Evolutionary conservation across 2,888 invertebrate genomes (phyloP).

Genomic region (Leptinotarsa peninsularis): DNA sequence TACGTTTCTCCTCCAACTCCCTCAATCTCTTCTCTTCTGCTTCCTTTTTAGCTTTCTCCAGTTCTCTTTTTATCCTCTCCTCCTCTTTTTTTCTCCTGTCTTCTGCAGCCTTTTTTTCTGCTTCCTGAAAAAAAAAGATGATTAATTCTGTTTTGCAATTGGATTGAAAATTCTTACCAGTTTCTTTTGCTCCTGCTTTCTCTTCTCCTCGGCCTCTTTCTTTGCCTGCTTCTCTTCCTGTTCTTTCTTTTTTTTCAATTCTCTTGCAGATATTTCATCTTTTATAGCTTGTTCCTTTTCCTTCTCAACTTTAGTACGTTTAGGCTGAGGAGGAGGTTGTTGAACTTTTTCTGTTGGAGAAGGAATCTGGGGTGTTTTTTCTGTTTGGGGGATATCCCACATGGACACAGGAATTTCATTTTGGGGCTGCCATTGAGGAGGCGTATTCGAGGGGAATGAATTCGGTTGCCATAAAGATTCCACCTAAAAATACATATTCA

Average conservation of each 20-base stretch:
- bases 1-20: conserved; percentile 69
- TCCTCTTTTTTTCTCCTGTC: conserved; percentile 70
- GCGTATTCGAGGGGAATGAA: conserved; percentile 54
- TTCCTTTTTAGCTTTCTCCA: conserved; percentile 68
- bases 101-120: conserved; percentile 68
- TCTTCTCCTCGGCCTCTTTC: conserved; percentile 68
- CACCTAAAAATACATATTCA: conserved; percentile 47
- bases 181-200: conserved; percentile 68
- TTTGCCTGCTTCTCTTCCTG: conserved; percentile 66
- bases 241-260: conserved; percentile 68
- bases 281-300: conserved; percentile 51
- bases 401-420: conserved; percentile 58
- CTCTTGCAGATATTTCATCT: conserved; percentile 65
- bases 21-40: conserved; percentile 67
- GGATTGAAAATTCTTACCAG: conserved; percentile 49
- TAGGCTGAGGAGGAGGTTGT: conserved; percentile 33
- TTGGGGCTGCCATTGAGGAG: conserved; percentile 55
- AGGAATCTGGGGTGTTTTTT: conserved; percentile 35
- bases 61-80: conserved; percentile 68
- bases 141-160: not conserved
- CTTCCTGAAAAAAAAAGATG: conserved; percentile 60
- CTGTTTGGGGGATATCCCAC: conserved; percentile 59
- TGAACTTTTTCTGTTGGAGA: conserved; percentile 46
- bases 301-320: conserved; percentile 48
- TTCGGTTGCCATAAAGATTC: conserved; percentile 62